Evolutionary conservation across 2,888 invertebrate genomes (phyloP).

Genomic region (Carabus problematicus): DNA sequence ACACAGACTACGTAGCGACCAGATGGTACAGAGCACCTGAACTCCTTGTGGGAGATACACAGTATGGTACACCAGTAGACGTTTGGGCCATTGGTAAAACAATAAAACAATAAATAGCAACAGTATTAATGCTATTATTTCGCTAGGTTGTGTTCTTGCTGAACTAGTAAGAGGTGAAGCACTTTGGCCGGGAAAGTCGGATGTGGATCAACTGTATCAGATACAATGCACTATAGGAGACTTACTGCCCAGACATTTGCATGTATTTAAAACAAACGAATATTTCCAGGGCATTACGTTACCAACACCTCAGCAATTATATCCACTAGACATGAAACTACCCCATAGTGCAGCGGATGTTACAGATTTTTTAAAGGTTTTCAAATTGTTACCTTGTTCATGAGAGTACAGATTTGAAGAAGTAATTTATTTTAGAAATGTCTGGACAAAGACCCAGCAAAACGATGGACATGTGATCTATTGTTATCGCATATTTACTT

Average conservation of each 20-base stretch:
- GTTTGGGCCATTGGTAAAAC: conserved; percentile 94
- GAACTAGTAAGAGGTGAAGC: conserved; percentile 90
- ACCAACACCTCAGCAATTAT: conserved; percentile 87
- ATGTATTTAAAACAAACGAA: conserved; percentile 94
- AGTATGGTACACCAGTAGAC: conserved; percentile 91
- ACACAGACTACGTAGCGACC: conserved; percentile 99
- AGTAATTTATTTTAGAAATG: conserved; percentile 76
- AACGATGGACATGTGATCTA: conserved; percentile 92
- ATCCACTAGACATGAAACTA: conserved; percentile 86
- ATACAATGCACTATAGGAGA: conserved; percentile 95
- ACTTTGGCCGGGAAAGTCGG: conserved; percentile 98
- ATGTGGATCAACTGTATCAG: conserved; percentile 96
- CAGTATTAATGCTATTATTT: neutral
- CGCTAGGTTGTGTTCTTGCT: conserved; percentile 82
- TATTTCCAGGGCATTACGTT: conserved; percentile 89
- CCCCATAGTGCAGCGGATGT: conserved; percentile 76
- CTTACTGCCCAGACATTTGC: conserved; percentile 91
- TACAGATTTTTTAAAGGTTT: conserved; percentile 85
- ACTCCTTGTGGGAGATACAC: conserved; percentile 94
- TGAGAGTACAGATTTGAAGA: neutral
- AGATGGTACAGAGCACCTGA: conserved; percentile 99
- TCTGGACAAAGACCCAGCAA: conserved; percentile 91
- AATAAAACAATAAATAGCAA: conserved; percentile 38
- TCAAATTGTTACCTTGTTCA: conserved; percentile 12
- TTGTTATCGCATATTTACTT: conserved; percentile 91